These are phyloP conservation scores for Conus betulinus DNA, from an alignment of 1,140 invertebrate genomes.

Conservation along the genomic window DNA sequence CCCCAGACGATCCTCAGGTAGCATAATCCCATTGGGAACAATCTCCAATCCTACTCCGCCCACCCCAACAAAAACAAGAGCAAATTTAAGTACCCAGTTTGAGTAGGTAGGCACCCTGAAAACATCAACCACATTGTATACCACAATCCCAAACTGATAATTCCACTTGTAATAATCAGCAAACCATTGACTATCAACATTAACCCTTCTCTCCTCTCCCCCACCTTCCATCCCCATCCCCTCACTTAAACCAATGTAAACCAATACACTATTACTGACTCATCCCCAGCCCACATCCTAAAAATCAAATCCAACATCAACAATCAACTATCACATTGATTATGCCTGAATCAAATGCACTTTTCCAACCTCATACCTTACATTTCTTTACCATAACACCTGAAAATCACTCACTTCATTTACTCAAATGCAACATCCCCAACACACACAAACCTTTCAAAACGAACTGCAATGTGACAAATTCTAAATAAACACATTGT, in stretches of 20 bases:
- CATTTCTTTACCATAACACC: too few species aligned
- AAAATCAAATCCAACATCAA: background rate
- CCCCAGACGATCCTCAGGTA: slow-evolving; percentile 95
- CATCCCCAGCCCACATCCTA: background rate
- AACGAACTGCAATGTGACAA: too few species aligned
- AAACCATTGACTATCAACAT: background rate
- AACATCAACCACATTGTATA: slow-evolving; percentile 32
- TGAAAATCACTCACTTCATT: too few species aligned
- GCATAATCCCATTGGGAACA: slow-evolving; percentile 95
- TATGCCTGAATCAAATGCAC: too few species aligned
- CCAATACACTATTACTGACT: background rate
- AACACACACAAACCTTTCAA: too few species aligned
- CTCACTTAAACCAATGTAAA: background rate
- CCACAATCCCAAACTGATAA: slow-evolving; percentile 24
- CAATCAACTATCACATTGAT: too few species aligned
- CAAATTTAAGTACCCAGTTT: slow-evolving; percentile 30
- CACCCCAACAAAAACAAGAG: slow-evolving; percentile 61
- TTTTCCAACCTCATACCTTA: too few species aligned
- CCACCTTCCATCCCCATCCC: background rate
- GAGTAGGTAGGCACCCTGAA: slow-evolving; percentile 34
- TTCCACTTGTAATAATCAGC: background rate
- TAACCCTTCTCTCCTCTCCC: background rate
- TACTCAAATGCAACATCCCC: too few species aligned
- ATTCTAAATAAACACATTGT: too few species aligned
- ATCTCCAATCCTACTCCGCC: slow-evolving; percentile 89